Evolutionary conservation across 2,888 invertebrate genomes (phyloP), one percentile per base, ranked within the genome.

Genomic region (Charanyca ferruginea): DNA sequence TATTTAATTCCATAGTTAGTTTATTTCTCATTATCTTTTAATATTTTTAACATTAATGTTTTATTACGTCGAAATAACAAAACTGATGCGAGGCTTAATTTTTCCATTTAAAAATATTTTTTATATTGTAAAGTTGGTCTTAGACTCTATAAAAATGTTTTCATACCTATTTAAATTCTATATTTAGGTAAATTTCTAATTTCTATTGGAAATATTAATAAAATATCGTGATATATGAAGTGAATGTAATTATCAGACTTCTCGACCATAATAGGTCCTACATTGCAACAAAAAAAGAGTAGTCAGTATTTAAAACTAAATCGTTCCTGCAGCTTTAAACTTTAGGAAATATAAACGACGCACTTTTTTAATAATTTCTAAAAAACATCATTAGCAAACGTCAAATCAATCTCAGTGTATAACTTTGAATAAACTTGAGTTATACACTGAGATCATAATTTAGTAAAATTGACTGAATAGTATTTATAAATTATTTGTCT

Each of bases 401-500:
- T 51, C n/a, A n/a, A n/a, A n/a, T n/a, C n/a, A n/a, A n/a, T n/a
- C n/a, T n/a, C n/a, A n/a, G n/a, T n/a, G n/a, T n/a, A n/a, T n/a
- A n/a, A n/a, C n/a, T n/a, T n/a, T n/a, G n/a, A n/a, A n/a, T n/a
- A n/a, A n/a, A n/a, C n/a, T n/a, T n/a, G 35, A 57, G 18, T 44
- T 47, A 49, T 48, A 65, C 59, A 66, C 54, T 64, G 23, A 67
- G 32, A 69, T 65, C 49, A 59, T 66, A 60, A 60, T 71, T 61
- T 73, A 74, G 68, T 61, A 55, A 73, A 80, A 72, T 63, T 57
- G 82, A 82, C 82, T 81, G 82, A 82, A 74, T 81, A 81, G 77
- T 81, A 81, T 73, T 74, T 81, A 73, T 68, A 81, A 83, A 81
- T 81, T 81, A 79, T 79, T 81, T 80, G 45, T 70, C 54, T 79